phyloP scores from a whole-genome alignment of 2,797 vertebrate genomes.

The Bradypus variegatus region DNA sequence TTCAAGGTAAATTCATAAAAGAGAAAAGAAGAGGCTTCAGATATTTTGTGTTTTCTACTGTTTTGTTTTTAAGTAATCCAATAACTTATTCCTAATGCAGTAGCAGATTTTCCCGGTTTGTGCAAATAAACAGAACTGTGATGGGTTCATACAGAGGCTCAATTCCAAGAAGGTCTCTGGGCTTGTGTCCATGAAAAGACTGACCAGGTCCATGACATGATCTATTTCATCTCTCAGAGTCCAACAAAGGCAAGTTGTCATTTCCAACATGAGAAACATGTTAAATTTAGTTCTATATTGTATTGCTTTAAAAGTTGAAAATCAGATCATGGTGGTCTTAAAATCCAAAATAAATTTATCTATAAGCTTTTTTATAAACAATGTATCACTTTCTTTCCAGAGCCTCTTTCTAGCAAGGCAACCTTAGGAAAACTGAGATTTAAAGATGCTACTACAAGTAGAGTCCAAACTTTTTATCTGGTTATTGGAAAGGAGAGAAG shows the following conservation, averaged over 20 bases:
- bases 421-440: background rate
- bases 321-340: background rate
- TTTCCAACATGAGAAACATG: background rate
- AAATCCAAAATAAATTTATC: constrained; percentile 24
- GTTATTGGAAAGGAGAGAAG: background rate
- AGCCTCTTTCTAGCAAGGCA: background rate
- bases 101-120: background rate
- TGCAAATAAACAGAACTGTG: background rate
- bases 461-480: background rate
- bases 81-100: background rate
- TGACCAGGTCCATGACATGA: background rate
- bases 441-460: constrained; percentile 7
- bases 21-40: background rate
- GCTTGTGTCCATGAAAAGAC: background rate
- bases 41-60: background rate
- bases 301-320: background rate
- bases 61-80: background rate
- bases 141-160: background rate
- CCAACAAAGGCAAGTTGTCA: background rate
- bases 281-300: background rate
- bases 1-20: background rate
- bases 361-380: background rate
- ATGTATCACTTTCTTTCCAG: background rate
- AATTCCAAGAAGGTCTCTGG: background rate
- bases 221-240: background rate